These are phyloP conservation scores for Thermophis baileyi DNA, from an alignment of 2,113 vertebrate genomes.

Conservation along the genomic window DNA sequence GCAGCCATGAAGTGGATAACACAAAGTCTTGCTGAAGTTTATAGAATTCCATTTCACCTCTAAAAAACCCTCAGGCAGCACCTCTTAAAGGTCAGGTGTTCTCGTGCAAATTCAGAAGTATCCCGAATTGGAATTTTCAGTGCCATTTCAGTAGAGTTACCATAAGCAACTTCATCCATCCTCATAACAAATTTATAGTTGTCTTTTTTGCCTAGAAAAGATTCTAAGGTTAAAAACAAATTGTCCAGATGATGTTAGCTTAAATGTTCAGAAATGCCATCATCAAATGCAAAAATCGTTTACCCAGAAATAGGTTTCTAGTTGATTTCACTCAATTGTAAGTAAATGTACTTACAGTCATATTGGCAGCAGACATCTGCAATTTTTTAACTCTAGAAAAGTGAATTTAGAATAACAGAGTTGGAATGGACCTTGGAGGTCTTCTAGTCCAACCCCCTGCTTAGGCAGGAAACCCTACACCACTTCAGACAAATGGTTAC, in stretches of 20 bases:
- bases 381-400: background rate
- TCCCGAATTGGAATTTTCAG: slow-evolving; percentile 58
- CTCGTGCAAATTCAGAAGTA: slow-evolving; percentile 14
- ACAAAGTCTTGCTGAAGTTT: background rate
- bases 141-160: slow-evolving; percentile 50
- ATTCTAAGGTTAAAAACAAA: background rate
- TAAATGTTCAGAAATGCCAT: slow-evolving; percentile 37
- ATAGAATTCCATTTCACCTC: background rate
- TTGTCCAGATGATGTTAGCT: slow-evolving; percentile 33
- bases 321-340: background rate
- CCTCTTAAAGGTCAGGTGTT: background rate
- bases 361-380: background rate
- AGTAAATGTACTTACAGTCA: background rate
- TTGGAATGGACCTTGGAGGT: too few relatives aligned
- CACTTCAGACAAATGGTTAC: too few relatives aligned
- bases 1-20: background rate
- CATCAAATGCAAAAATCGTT: background rate
- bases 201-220: slow-evolving; percentile 22
- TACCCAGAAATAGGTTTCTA: background rate
- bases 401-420: too few relatives aligned
- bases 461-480: too few relatives aligned
- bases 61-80: background rate
- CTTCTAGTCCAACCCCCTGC: too few relatives aligned
- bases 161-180: slow-evolving; percentile 43
- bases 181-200: slow-evolving; percentile 20